phyloP scores from a whole-genome alignment of 2,113 vertebrate species.

The Phalacrocorax carbo region DNA sequence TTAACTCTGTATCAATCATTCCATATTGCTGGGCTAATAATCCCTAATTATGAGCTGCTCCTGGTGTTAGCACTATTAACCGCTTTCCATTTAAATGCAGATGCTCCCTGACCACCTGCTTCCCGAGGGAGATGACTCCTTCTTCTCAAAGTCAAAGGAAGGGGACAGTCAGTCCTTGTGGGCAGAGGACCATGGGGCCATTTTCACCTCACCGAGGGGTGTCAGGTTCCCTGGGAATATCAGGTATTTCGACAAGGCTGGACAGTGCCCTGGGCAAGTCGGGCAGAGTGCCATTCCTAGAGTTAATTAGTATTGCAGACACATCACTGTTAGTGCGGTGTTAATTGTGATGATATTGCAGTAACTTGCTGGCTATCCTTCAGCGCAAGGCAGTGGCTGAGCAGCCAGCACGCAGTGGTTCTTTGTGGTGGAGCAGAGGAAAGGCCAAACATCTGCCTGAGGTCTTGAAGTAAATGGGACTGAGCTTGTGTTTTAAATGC shows the following conservation, averaged over 20 bases:
- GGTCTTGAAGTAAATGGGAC: neutral
- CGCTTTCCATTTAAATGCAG: conserved; percentile 6
- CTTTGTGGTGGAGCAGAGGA: neutral
- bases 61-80: neutral
- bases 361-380: neutral
- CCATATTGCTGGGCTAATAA: conserved; percentile 28
- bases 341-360: neutral
- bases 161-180: neutral
- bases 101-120: neutral
- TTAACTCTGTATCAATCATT: conserved; percentile 10
- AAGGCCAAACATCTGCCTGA: neutral
- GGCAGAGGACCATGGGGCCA: neutral
- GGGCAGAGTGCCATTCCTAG: neutral
- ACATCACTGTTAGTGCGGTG: accelerated
- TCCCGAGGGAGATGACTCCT: neutral
- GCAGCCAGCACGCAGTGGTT: neutral
- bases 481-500: neutral
- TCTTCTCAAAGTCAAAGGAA: neutral
- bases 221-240: neutral
- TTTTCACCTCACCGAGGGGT: neutral
- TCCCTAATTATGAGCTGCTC: conserved; percentile 26
- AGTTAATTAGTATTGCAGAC: neutral
- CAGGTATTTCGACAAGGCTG: neutral
- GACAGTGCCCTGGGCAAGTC: neutral
- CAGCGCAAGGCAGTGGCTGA: neutral